Conservation (phyloP, 2,888 invertebrate genomes). For the Torymus auratus region DNA sequence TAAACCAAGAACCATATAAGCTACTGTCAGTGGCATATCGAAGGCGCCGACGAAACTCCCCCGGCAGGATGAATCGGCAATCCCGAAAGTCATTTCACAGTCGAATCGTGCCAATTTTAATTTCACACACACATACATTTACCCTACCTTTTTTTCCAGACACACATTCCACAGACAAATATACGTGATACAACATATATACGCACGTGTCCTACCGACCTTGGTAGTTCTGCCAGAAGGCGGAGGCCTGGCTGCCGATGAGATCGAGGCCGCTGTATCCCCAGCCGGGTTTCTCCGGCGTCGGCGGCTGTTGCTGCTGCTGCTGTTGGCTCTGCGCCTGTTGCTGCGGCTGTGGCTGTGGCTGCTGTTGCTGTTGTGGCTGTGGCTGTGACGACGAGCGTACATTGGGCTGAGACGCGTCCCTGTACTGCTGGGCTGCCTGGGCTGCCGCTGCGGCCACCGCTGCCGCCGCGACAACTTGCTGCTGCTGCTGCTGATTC, state of each 20-base stretch:
- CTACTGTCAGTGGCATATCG: no score
- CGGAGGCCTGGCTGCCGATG: slow-evolving; percentile 87
- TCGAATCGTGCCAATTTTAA: no score
- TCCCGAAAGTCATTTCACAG: no score
- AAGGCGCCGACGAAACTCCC: no score
- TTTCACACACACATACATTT: no score
- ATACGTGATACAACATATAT: no score
- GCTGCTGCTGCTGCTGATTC: slow-evolving; percentile 71
- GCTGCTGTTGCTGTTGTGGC: slow-evolving; percentile 67
- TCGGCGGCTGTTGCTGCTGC: slow-evolving; percentile 76
- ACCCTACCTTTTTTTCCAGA: no score
- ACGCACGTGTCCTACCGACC: slow-evolving; percentile 79
- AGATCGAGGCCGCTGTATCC: slow-evolving; percentile 86
- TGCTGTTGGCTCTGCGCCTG: slow-evolving; percentile 70
- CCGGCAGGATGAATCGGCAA: no score
- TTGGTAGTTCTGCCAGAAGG: slow-evolving; percentile 95
- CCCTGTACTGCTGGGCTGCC: slow-evolving; percentile 60
- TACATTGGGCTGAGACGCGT: slow-evolving; percentile 61
- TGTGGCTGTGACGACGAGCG: slow-evolving; percentile 66
- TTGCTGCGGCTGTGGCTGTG: slow-evolving; percentile 68
- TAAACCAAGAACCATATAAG: no score
- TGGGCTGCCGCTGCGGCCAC: not conserved
- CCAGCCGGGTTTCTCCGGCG: slow-evolving; percentile 80
- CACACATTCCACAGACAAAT: no score
- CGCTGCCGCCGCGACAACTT: slow-evolving; percentile 47